Conservation (phyloP, 2,888 invertebrate genomes). For the Gymnoscelis rufifasciata region DNA sequence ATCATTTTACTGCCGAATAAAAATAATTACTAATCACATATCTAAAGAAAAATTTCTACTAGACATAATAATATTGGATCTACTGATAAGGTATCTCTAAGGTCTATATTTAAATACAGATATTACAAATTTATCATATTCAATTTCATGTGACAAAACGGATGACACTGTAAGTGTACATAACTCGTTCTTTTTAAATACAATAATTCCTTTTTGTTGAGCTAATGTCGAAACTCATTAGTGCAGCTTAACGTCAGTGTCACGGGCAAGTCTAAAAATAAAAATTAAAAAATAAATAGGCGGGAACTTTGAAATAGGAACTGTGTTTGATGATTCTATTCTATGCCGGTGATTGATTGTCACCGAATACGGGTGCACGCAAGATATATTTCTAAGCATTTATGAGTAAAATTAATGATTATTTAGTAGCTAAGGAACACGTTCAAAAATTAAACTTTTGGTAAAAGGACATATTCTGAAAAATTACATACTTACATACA, state of each 20-base stretch:
- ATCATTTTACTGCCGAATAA: too few species aligned
- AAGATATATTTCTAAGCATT: not conserved
- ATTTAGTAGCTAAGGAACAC: too few species aligned
- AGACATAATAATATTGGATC: too few species aligned
- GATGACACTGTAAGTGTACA: not conserved
- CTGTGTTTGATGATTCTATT: conserved; percentile 56
- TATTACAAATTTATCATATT: not conserved
- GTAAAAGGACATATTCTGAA: too few species aligned
- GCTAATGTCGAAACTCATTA: conserved; percentile 76
- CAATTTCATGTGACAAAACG: not conserved
- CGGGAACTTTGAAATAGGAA: conserved; percentile 66
- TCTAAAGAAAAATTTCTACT: too few species aligned
- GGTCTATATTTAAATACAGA: too few species aligned
- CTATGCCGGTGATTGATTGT: conserved; percentile 61
- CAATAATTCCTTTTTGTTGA: conserved; percentile 2
- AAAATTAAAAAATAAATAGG: conserved; percentile 37
- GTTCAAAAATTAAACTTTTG: too few species aligned
- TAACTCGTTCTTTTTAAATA: conserved; percentile 6
- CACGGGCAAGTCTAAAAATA: conserved; percentile 73
- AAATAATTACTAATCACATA: too few species aligned
- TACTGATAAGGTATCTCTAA: too few species aligned
- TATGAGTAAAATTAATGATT: not conserved
- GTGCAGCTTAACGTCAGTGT: conserved; percentile 72
- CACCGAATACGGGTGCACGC: conserved; percentile 25
- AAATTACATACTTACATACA: too few species aligned